These are phyloP conservation scores for Amphiprion clarkii DNA, from an alignment of 2,797 vertebrate genomes.

Conservation along the genomic window DNA sequence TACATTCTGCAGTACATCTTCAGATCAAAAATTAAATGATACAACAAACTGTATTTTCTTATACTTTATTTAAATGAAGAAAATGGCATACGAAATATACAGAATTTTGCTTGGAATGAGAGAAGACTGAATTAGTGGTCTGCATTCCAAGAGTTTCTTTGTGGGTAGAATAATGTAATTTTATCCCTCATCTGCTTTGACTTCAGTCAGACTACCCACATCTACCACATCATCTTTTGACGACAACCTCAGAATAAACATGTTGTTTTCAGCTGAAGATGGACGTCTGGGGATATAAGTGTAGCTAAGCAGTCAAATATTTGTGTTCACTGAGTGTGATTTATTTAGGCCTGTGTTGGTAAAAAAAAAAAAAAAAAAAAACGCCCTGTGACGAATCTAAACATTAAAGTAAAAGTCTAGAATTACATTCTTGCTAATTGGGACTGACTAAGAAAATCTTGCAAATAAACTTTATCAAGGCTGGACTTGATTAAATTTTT, in stretches of 20 bases:
- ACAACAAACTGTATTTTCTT: neutral
- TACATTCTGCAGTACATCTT: neutral
- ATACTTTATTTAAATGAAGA: neutral
- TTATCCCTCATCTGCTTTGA: neutral
- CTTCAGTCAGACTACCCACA: neutral
- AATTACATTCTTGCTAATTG: neutral
- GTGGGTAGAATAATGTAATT: neutral
- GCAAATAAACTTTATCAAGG: neutral
- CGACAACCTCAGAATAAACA: neutral
- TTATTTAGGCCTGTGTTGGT: constrained; percentile 10
- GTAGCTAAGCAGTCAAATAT: neutral
- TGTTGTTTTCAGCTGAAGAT: neutral
- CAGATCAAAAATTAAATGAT: neutral
- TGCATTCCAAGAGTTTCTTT: neutral
- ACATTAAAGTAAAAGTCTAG: neutral
- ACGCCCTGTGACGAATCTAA: neutral
- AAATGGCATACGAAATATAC: neutral
- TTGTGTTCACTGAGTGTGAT: constrained; percentile 1
- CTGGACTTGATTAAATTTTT: neutral
- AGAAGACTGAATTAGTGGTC: neutral
- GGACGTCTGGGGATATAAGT: neutral
- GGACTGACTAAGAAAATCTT: neutral
- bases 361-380: too few species aligned
- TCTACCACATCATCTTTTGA: neutral
- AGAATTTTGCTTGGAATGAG: neutral